Percentiles rank a stretch among this genome's conserved stretches.
These are phyloP conservation scores for Melanostoma scalare DNA, from an alignment of 2,888 invertebrate genomes.

Conservation along the genomic window DNA sequence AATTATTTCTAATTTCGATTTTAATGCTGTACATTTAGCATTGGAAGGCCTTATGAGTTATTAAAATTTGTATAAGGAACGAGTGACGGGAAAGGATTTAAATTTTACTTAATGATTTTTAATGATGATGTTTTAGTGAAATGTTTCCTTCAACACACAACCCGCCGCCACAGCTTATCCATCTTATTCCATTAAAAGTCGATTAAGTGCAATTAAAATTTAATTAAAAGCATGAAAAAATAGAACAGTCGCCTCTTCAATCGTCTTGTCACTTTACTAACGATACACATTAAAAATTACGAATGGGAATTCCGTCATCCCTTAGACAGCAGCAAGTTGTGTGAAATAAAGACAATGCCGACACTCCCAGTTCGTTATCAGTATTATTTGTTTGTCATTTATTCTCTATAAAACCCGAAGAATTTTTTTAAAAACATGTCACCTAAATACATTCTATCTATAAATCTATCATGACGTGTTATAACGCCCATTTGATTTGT, in stretches of 20 bases:
- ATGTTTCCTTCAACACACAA: no score
- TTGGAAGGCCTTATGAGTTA: no score
- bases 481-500: slow-evolving; percentile 38
- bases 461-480: not conserved
- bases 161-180: no score
- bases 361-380: not conserved
- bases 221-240: slow-evolving; percentile 32
- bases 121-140: no score
- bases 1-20: slow-evolving; percentile 24
- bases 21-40: not conserved
- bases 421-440: not conserved
- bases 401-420: slow-evolving; percentile 5
- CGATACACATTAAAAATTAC: slow-evolving; percentile 35
- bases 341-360: not conserved
- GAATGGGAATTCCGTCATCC: slow-evolving; percentile 42
- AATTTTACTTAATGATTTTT: no score
- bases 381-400: not conserved
- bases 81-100: no score
- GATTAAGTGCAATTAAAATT: slow-evolving; percentile 48
- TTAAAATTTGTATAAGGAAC: no score
- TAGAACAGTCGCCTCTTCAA: slow-evolving; percentile 4
- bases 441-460: not conserved
- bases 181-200: slow-evolving; percentile 16
- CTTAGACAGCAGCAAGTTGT: slow-evolving; percentile 1
- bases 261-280: slow-evolving; percentile 5